Base-by-base conservation (phyloP, 2,888 invertebrate species). In the Artemia sinica region DNA sequence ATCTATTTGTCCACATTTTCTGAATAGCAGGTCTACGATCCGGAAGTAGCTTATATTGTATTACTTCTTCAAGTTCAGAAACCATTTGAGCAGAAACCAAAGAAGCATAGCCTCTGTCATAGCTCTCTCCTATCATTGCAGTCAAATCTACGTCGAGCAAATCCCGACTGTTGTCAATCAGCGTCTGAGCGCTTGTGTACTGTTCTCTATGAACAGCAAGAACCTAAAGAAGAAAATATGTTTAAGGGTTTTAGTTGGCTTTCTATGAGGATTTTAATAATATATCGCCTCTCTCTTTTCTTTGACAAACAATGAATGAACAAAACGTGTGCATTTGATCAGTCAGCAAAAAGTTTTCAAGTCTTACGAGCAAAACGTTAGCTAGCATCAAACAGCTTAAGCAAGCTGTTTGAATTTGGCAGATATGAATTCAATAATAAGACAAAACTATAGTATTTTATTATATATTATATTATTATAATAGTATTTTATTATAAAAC, bases 71-170 rank as follows among this genome's bases (percentile, higher is more conserved):
- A 69, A 99, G 79, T 77, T 99, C 98, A 0, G 95, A 90, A 68
- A 99, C 79, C 82, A 97, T 89, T 77, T 99, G 98, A 0, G 95
- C 96, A 73, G 90, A 89, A 0, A 98, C 94, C 87, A 98, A 89
- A 1, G 91, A 91, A 28, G 91, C 91, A 75, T 94, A 94, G 0
- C 95, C 95, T 73, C 95, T 81, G 75, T 94, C 93, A 76, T 96
- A 95, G 70, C 92, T 93, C 76, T 96, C 95, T 0, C 92, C 91
- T 0, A 92, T 94, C 83, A 97, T 92, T 0, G 97, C 92, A 0
- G 97, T 96, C 70, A 99, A 79, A 76, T 98, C 97, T 0, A 93
- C 93, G 76, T 98, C 98, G 52, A 98, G 80, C 70, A 97, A 81
- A 77, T 96, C 92, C 12, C 98, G 83, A 0, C 96, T 91, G 75